Evolutionary conservation across 2,797 vertebrate genomes (phyloP).

Genomic region (Streptopelia turtur): DNA sequence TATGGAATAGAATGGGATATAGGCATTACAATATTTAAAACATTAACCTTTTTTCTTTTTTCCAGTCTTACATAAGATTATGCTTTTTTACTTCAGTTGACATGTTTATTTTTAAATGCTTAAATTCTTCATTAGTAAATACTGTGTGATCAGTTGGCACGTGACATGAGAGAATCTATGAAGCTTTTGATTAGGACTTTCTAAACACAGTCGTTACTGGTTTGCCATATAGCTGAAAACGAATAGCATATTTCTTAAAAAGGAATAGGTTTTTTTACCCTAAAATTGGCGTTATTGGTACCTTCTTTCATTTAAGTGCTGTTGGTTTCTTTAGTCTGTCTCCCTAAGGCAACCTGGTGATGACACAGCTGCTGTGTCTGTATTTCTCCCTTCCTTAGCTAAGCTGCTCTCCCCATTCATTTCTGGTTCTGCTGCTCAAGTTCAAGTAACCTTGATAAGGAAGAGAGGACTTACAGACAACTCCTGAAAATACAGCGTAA

Average conservation of each 20-base stretch:
- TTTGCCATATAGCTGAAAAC: not conserved
- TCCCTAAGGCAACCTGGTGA: not conserved
- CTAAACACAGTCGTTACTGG: not conserved
- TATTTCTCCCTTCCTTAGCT: not conserved
- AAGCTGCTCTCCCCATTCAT: not conserved
- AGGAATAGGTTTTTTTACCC: not conserved
- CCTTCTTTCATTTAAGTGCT: not conserved
- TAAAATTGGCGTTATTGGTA: not conserved
- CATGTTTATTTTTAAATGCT: not conserved
- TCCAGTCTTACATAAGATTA: not conserved
- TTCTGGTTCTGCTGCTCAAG: not conserved
- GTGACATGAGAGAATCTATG: not conserved
- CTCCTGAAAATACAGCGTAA: not conserved
- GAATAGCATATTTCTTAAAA: not conserved
- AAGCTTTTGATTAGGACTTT: not conserved
- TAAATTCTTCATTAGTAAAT: not conserved
- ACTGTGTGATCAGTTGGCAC: not conserved
- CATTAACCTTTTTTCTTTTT: not conserved
- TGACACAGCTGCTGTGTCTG: not conserved
- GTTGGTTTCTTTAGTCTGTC: not conserved
- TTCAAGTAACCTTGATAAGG: not conserved
- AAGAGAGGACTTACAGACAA: not conserved
- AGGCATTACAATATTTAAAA: not conserved
- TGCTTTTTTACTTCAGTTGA: not conserved
- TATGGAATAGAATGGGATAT: not conserved